A percentile compares a stretch with the other conserved stretches of the same genome.
phyloP scores from a whole-genome alignment of 2,888 invertebrate species.

The Eretmocerus hayati region DNA sequence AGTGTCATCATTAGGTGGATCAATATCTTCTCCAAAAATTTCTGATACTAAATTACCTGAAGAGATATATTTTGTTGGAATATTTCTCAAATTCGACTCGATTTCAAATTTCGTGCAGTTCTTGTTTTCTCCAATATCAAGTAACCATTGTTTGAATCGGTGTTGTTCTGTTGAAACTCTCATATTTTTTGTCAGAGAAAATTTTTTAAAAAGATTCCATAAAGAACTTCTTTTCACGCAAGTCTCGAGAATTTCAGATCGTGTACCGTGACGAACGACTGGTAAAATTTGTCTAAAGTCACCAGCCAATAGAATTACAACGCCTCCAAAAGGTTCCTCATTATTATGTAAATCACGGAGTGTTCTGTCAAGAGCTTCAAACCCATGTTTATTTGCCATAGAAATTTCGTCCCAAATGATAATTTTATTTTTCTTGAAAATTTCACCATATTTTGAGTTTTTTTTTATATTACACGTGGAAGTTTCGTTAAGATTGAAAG shows the following conservation, averaged over 20 bases:
- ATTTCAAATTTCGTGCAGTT: slow-evolving; percentile 21
- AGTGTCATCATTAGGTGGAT: slow-evolving; percentile 15
- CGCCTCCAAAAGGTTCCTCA: not conserved
- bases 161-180: slow-evolving; percentile 19
- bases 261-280: not conserved
- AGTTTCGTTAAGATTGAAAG: not conserved
- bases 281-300: slow-evolving; percentile 3
- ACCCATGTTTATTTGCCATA: not conserved
- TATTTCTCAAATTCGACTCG: not conserved
- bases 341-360: not conserved
- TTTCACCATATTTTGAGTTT: not conserved
- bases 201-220: slow-evolving; percentile 22
- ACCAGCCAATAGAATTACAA: not conserved
- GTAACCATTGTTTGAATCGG: slow-evolving; percentile 22
- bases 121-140: slow-evolving; percentile 23
- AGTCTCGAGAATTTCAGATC: slow-evolving; percentile 7
- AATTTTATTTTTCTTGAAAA: not conserved
- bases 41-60: slow-evolving; percentile 17
- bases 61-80: not conserved
- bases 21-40: slow-evolving; percentile 16
- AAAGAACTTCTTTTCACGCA: slow-evolving; percentile 26
- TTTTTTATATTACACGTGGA: not conserved
- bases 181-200: slow-evolving; percentile 26
- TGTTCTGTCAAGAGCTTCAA: not conserved
- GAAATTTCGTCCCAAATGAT: not conserved